These are phyloP conservation scores for Prorops nasuta DNA, from an alignment of 1,140 invertebrate species.

Conservation along the genomic window DNA sequence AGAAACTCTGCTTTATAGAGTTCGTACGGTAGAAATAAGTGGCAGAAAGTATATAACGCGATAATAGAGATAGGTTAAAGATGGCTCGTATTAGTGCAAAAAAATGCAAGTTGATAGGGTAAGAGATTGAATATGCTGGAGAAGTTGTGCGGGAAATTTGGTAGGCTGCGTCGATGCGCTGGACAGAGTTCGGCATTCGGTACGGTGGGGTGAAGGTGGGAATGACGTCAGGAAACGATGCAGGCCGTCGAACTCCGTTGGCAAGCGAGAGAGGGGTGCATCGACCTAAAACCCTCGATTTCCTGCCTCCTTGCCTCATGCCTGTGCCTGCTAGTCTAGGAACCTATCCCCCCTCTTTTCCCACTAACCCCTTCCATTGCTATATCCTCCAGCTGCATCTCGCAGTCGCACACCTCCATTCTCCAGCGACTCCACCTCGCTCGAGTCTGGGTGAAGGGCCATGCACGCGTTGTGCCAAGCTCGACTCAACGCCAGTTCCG, in stretches of 20 bases:
- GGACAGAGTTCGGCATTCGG: neutral
- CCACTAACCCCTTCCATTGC: neutral
- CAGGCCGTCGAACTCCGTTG: constrained; percentile 46
- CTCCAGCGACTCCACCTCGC: constrained; percentile 4
- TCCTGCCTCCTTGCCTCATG: constrained; percentile 19
- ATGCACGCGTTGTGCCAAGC: too few species aligned
- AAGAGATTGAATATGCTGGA: too few species aligned
- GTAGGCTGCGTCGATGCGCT: neutral
- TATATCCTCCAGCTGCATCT: neutral
- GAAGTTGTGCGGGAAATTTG: too few species aligned
- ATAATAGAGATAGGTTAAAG: too few species aligned
- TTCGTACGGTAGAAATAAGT: too few species aligned
- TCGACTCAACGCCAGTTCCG: constrained; percentile 1
- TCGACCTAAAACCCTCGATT: constrained; percentile 49
- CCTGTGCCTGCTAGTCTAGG: neutral
- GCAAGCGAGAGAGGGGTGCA: constrained; percentile 37
- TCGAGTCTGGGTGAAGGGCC: too few species aligned
- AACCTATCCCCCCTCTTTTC: constrained; percentile 1
- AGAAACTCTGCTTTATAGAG: too few species aligned
- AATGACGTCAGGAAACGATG: constrained; percentile 49
- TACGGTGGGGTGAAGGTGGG: constrained; percentile 9
- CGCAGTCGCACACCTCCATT: neutral
- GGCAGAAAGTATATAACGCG: too few species aligned
- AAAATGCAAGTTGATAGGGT: too few species aligned
- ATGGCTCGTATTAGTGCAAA: too few species aligned